Evolutionary conservation across 2,888 invertebrate genomes (phyloP).

Genomic region (Stomorhina lunata): DNA sequence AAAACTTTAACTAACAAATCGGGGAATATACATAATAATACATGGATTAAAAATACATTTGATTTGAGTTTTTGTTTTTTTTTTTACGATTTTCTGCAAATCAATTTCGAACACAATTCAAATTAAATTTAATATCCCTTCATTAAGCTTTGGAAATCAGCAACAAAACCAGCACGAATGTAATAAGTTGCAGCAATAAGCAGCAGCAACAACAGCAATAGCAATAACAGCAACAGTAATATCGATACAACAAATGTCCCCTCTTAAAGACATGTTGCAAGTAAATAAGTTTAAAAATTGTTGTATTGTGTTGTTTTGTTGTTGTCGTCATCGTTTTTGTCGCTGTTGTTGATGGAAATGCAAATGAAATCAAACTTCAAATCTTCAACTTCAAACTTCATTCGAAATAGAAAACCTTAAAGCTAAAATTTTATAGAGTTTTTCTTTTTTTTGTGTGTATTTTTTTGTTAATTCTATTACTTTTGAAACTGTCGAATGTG

Average conservation of each 20-base stretch:
- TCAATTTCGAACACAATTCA: slow-evolving; percentile 55
- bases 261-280: slow-evolving; percentile 42
- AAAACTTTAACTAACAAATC: too few relatives aligned
- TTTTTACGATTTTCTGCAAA: slow-evolving; percentile 18
- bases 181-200: slow-evolving; percentile 49
- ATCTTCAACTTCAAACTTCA: slow-evolving; percentile 43
- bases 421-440: slow-evolving; percentile 52
- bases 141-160: slow-evolving; percentile 54
- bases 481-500: slow-evolving; percentile 61
- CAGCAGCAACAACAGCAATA: slow-evolving; percentile 1
- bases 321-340: background rate
- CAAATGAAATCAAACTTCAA: slow-evolving; percentile 63
- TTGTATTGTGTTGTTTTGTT: too few relatives aligned
- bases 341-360: slow-evolving; percentile 55
- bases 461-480: slow-evolving; percentile 2
- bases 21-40: too few relatives aligned
- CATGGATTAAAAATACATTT: too few relatives aligned
- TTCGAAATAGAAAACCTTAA: slow-evolving; percentile 36
- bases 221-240: background rate
- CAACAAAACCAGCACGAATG: slow-evolving; percentile 49
- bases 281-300: too few relatives aligned
- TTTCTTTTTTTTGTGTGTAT: slow-evolving; percentile 2
- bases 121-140: slow-evolving; percentile 66
- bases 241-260: slow-evolving; percentile 10
- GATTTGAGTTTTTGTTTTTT: background rate